Evolutionary conservation across 1,140 invertebrate species (phyloP), one percentile per base, ranked within the genome.

Genomic region (Drosophila lacertosa): DNA sequence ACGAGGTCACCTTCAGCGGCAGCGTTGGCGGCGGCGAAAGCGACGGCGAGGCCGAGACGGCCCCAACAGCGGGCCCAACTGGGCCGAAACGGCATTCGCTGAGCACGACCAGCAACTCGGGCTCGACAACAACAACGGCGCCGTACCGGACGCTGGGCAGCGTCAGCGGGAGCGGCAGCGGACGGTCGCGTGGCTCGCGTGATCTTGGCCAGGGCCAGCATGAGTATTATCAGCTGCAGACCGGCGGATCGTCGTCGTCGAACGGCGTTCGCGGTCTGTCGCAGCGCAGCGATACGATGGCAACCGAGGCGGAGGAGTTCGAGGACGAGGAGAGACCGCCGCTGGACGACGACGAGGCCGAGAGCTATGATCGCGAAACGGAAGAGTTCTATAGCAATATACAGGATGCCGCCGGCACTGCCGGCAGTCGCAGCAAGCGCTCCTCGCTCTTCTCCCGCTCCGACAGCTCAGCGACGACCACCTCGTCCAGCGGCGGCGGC

Each of bases 351-450:
- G 83, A 89, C 22, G 84, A 89, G 62, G 82, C 71, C 4, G 86
- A 75, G 45, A 81, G 67, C 6, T 89, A 91, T 29, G 89, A 90
- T 70, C 79, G 89, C 0, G 89, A 91, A 11, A 90, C 89, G 1
- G 89, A 90, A 39, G 82, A 91, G 54, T 91, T 91, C 42, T 91
- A 91, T 35, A 91, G 86, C 63, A 90, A 90, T 44, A 91, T 91
- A 39, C 89, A 91, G 51, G 89, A 91, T 57, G 89, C 89, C 20
- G 26, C 88, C 0, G 86, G 86, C 22, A 74, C 84, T 0, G 66
- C 73, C 7, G 45, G 59, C 13, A 69, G 70, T 55, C 80, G 88
- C 10, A 79, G 90, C 32, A 91, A 91, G 47, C 76, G 90, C 5
- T 91, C 90, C 4, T 91, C 90, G 9, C 58, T 91, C 2, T 91